Evolutionary conservation across 2,797 vertebrate genomes (phyloP), one percentile per base, ranked within the genome.

Genomic region (Chrysocyon brachyurus): DNA sequence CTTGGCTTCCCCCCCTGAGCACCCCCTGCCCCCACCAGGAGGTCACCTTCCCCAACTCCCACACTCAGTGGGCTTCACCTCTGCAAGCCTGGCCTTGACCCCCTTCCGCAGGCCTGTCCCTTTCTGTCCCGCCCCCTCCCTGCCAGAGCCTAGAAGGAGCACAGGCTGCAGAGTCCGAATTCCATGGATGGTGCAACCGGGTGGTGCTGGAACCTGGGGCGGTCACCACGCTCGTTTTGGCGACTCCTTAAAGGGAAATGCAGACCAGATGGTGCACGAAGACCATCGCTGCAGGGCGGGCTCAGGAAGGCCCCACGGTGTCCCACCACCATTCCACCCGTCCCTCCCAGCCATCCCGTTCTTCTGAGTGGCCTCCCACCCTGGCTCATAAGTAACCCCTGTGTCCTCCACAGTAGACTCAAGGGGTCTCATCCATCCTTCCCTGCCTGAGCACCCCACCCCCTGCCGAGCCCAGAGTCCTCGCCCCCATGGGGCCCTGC

Each of bases 181-280:
- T 40, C 17, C 54, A 24, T 3, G 36, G 56, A 24, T 6, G 5
- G 68, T 4, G 12, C 12, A 8, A 28, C 4, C 12, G 36, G 0
- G 36, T 3, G 0, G 36, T 3, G 0, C 40, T 73, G 22, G 72
- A 46, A 22, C 56, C 33, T 31, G 19, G 28, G 28, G 1, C 11
- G 17, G 24, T 31, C 19, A 26, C 17, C 19, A 0, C 0, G 0
- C 40, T 36, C 12, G 3, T 36, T 87, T 22, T 16, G 33, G 17
- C 2, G 56, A 56, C 7, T 61, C 26, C 68, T 75, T 11, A 40
- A 16, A 46, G 17, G 36, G 26, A 14, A 4, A 5, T 0, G 1
- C 68, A n/a, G 36, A 22, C 8, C 31, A 56, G 86, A 21, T 12
- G 11, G 54, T 6, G 28, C 70, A 4, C 5, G 0, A 2, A 31